These are phyloP conservation scores for Melinaea menophilus DNA, from an alignment of 2,888 invertebrate species.

Conservation along the genomic window DNA sequence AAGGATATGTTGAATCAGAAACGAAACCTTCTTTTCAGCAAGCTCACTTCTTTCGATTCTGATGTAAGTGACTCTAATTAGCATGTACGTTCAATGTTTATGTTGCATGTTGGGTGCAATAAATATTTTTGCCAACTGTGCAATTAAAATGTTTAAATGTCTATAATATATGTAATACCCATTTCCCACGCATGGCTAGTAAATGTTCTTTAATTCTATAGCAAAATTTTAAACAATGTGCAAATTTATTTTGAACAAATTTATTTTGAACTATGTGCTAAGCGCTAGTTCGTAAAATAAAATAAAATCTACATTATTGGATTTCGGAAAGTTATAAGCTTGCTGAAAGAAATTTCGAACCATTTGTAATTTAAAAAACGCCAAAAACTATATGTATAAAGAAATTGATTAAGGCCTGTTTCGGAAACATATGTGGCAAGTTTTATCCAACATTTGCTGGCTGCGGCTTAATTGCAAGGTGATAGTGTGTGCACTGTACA, in stretches of 20 bases:
- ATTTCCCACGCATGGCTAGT: not conserved
- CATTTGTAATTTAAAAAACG: too few species aligned
- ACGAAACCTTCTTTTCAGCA: conserved; percentile 90
- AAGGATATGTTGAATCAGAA: conserved; percentile 96
- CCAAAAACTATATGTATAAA: too few species aligned
- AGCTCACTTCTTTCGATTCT: conserved; percentile 92
- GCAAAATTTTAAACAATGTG: not conserved
- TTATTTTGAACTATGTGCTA: not conserved
- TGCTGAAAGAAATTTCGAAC: too few species aligned
- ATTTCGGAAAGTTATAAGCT: too few species aligned
- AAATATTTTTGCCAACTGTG: not conserved
- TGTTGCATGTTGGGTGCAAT: conserved; percentile 4
- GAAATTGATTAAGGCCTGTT: too few species aligned
- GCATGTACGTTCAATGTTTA: not conserved
- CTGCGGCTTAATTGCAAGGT: conserved; percentile 22
- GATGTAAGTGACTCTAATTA: conserved; percentile 82
- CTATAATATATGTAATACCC: not conserved
- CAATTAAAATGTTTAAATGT: not conserved
- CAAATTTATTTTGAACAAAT: too few species aligned
- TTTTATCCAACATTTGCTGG: too few species aligned
- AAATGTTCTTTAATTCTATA: conserved; percentile 21
- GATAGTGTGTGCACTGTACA: conserved; percentile 60
- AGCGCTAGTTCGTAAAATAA: too few species aligned
- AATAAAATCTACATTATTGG: too few species aligned
- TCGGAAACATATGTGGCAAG: not conserved